Base-by-base conservation (phyloP, 30 jellyfish, hydroid and myxozoan genomes). In the Haliclystus octoradiatus region DNA sequence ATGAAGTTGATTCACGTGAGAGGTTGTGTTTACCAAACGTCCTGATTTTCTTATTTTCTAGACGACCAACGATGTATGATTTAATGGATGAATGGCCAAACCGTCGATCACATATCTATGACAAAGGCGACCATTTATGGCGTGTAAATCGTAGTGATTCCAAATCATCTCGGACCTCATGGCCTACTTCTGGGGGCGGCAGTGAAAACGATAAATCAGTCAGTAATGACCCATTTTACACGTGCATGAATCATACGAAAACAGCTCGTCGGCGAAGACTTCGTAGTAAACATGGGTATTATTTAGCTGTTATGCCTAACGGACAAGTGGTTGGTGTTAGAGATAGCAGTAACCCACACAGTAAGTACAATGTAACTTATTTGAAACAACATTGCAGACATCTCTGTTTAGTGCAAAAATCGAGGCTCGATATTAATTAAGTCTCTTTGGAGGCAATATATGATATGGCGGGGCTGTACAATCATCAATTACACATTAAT, bases 301-400 rank as follows among this genome's bases (percentile, higher is more conserved):
- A 89, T 69, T 46, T 89, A 67, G 94, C 98, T 2, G 85, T 89
- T 19, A 89, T 89, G 98, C 98, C 98, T 24, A 89, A 89, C 68
- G 98, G 98, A 28, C 98, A 81, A 67, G 93, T 89, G 28, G 70
- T 89, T 22, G 98, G 98, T 5, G 93, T 81, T 2, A 75, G 74
- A 60, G 98, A 89, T 68, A 74, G 82, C 27, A 75, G 78, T 3
- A 89, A 75, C 66, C 89, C 89, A 15, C 77, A 89, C 83, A 81
- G 98, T 89, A 77, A 89, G 98, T 69, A 22, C 23, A 12, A 29
- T 25, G 2, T 27, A n/a, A n/a, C n/a, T n/a, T n/a, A n/a, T n/a
- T n/a, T n/a, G n/a, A n/a, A n/a, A n/a, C n/a, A n/a, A n/a, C n/a
- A n/a, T n/a, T n/a, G n/a, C n/a, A n/a, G n/a, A n/a, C n/a, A n/a